phyloP scores from a whole-genome alignment of 2,888 invertebrate species.

The Pristionchus maxplancki region DNA sequence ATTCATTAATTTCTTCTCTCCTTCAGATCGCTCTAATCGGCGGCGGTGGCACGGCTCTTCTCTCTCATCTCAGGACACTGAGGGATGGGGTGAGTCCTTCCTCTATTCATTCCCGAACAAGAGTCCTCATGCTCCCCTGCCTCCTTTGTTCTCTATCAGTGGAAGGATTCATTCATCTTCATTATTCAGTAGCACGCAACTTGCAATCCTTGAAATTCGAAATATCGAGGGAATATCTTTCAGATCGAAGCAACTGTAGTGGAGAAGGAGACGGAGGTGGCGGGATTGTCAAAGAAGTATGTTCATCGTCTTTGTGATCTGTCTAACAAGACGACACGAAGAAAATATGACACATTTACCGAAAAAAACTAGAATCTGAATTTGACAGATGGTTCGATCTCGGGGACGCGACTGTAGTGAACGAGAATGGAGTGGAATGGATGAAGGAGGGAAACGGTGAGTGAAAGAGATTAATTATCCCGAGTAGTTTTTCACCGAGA shows the following conservation, averaged over 20 bases:
- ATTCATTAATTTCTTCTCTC: too few species aligned
- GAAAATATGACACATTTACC: too few species aligned
- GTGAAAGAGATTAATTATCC: not conserved
- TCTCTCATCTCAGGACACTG: constrained; percentile 4
- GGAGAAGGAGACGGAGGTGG: not conserved
- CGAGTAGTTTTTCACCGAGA: too few species aligned
- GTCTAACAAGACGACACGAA: too few species aligned
- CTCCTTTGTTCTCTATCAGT: not conserved
- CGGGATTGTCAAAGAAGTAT: constrained; percentile 11
- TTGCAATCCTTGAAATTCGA: not conserved
- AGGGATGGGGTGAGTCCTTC: not conserved
- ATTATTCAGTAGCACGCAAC: not conserved
- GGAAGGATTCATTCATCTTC: not conserved
- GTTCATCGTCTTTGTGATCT: not conserved
- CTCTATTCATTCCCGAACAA: not conserved
- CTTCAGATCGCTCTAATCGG: constrained; percentile 16
- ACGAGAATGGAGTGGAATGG: constrained; percentile 13
- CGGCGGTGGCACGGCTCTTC: not conserved
- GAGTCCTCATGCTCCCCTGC: not conserved
- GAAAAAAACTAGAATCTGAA: not conserved
- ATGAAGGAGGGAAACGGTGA: constrained; percentile 22
- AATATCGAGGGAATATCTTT: not conserved
- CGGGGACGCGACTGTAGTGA: not conserved
- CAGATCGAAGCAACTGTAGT: constrained; percentile 5
- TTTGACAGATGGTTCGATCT: constrained; percentile 23